Base-by-base conservation (phyloP, 2,888 invertebrate species). In the Pheosia tremula region DNA sequence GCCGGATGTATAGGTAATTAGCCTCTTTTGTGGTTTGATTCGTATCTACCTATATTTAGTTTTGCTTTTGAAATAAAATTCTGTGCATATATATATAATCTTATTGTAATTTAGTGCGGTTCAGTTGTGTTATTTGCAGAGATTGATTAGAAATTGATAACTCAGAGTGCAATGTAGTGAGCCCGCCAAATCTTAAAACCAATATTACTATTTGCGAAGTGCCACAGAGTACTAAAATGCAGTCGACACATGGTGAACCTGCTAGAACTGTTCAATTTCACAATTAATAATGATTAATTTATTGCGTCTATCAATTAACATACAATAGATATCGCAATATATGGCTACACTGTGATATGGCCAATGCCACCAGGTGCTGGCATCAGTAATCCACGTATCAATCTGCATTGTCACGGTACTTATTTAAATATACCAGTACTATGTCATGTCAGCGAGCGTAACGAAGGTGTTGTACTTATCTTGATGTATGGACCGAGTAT, bases 291-390 rank as follows among this genome's bases (percentile, higher is more conserved):
- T 5, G 37, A 53, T 37, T 53, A 53, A 37, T 37, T 53, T 53
- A 37, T 53, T 53, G 53, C 53, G 11, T 10, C 53, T 53, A 53
- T 53, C 5, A 6, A 58, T 62, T 62, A 13, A 50, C 61, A 57
- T 59, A 56, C 13, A 49, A 47, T 45, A 56, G 38, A 0, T 53
- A 53, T 58, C 47, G 37, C 38, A 59, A 24, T 53, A 56, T 58
- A 38, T 36, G 57, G 60, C 8, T 41, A 49, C 24, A 50, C 50
- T 47, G 53, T 60, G 65, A 53, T 63, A 43, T 47, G 57, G 59
- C 69, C 74, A 75, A 75, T 75, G 74, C 60, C 74, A 62, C 37
- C 78, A 56, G 56, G 60, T 69, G 50, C 64, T 50, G 39, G 8
- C 37, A 38, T 50, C 47, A 62, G 59, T 61, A 63, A 74, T 75